phyloP scores from a whole-genome alignment of 2,797 vertebrate genomes.

The Sylvia borin region DNA sequence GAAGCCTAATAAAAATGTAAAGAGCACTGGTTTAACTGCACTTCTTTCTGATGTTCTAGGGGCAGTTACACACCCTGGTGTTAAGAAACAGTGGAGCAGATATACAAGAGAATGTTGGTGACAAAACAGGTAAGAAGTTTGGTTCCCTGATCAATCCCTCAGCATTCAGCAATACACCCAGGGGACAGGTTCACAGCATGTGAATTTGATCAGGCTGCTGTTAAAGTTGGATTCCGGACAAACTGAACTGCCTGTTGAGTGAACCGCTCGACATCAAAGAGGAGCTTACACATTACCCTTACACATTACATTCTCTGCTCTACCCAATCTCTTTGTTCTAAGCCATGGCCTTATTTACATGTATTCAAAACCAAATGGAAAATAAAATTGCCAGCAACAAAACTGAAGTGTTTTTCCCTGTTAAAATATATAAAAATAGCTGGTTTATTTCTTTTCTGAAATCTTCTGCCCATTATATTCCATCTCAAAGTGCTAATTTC shows the following conservation, averaged over 20 bases:
- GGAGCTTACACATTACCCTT: background rate
- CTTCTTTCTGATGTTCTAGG: background rate
- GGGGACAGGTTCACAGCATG: background rate
- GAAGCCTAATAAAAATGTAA: background rate
- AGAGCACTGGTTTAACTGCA: background rate
- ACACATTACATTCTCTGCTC: background rate
- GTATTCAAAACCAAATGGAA: background rate
- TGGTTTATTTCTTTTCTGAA: background rate
- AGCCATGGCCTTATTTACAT: background rate
- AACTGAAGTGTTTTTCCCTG: background rate
- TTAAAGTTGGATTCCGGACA: conserved; percentile 26
- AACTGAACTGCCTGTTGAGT: conserved; percentile 18
- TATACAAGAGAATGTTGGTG: background rate
- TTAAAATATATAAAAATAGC: background rate
- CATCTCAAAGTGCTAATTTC: background rate
- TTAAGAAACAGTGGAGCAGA: background rate
- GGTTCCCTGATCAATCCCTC: background rate
- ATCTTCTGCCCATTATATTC: background rate
- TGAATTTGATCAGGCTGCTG: conserved; percentile 29
- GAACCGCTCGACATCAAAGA: background rate
- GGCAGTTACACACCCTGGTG: background rate
- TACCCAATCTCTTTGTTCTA: conserved; percentile 1
- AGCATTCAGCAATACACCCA: background rate
- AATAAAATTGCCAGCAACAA: background rate
- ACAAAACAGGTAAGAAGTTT: background rate